Conservation (phyloP, 2,888 invertebrate species). For the Muscina levida region DNA sequence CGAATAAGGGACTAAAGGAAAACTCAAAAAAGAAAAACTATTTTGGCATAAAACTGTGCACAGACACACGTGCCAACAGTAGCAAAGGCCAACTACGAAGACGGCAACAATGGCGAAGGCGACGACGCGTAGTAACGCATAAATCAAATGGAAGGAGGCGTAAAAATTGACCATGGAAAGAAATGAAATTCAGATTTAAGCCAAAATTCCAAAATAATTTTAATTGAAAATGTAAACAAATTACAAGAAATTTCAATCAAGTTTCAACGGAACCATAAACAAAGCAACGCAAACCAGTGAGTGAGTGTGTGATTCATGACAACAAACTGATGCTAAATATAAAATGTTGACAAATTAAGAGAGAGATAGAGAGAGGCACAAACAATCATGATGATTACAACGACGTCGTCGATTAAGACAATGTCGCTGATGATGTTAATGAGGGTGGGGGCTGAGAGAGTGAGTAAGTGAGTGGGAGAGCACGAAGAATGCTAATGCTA, state of each 20-base stretch:
- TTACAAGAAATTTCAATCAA: constrained; percentile 27
- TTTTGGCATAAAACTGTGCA: constrained; percentile 47
- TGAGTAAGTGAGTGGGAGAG: constrained; percentile 5
- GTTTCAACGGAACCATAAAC: constrained; percentile 33
- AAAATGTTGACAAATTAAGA: constrained; percentile 35
- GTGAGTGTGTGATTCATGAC: constrained; percentile 8
- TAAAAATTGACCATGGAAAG: constrained; percentile 36
- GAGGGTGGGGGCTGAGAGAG: background rate
- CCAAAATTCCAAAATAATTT: no score
- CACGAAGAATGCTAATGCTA: no score
- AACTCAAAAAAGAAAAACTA: background rate
- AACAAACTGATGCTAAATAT: constrained; percentile 36
- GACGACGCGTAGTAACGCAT: constrained; percentile 27
- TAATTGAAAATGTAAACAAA: constrained; percentile 10
- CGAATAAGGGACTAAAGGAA: constrained; percentile 1
- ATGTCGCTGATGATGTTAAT: background rate
- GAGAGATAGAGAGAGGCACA: no score
- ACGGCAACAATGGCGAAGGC: background rate
- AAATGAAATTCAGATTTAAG: constrained; percentile 31
- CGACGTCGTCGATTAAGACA: constrained; percentile 46
- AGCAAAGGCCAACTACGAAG: constrained; percentile 34
- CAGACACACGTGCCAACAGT: constrained; percentile 28
- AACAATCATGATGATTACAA: constrained; percentile 39
- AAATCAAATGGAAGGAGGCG: constrained; percentile 17
- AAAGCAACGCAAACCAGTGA: background rate